These are phyloP conservation scores for Drosophila micromelanica DNA, from an alignment of 1,140 invertebrate genomes.

Conservation along the genomic window DNA sequence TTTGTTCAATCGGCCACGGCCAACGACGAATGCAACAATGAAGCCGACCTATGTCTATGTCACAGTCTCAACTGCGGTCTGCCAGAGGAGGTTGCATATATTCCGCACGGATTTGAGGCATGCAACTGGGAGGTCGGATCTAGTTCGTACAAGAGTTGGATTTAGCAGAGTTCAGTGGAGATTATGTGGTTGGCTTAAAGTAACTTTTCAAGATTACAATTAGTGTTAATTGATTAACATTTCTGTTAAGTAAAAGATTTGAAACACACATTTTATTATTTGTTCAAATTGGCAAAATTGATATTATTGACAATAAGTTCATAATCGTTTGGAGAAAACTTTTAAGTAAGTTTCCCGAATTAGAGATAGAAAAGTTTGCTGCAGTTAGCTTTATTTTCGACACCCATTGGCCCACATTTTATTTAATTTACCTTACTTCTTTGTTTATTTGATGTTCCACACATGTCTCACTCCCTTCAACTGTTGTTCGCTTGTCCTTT, in stretches of 20 bases:
- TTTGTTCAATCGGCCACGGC: constrained; percentile 63
- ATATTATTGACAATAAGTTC: too few relatives aligned
- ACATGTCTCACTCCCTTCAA: constrained; percentile 1
- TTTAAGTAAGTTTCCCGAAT: neutral
- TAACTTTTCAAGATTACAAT: constrained; percentile 19
- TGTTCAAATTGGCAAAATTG: too few relatives aligned
- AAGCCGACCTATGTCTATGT: constrained; percentile 38
- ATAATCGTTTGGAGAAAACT: too few relatives aligned
- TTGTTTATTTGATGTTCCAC: neutral
- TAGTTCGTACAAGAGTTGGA: constrained; percentile 15
- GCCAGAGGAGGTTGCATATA: constrained; percentile 47
- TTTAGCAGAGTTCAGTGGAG: constrained; percentile 5
- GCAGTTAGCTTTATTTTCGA: too few relatives aligned
- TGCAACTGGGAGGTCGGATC: constrained; percentile 2
- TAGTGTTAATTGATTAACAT: neutral
- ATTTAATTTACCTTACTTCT: constrained; percentile 2
- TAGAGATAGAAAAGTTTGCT: too few relatives aligned
- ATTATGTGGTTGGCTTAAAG: constrained; percentile 37
- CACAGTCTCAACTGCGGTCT: constrained; percentile 42
- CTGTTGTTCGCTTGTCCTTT: constrained; percentile 28
- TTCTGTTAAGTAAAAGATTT: neutral
- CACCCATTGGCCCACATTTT: neutral
- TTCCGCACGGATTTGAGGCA: constrained; percentile 32
- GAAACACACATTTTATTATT: too few relatives aligned
- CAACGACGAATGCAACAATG: constrained; percentile 35